phyloP scores from a whole-genome alignment of 2,888 invertebrate genomes.

The Lepidonotus clava region DNA sequence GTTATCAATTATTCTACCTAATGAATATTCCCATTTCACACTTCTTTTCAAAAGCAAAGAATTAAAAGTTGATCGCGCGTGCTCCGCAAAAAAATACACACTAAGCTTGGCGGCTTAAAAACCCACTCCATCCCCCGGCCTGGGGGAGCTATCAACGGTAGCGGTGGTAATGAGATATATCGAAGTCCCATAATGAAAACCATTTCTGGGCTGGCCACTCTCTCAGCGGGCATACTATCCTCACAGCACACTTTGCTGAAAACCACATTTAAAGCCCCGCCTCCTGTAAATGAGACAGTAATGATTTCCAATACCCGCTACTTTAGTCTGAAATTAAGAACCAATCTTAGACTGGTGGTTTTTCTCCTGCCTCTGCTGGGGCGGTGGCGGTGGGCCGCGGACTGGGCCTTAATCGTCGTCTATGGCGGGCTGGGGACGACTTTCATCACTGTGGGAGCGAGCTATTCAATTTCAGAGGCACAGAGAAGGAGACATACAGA shows the following conservation, averaged over 20 bases:
- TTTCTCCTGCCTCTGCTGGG: neutral
- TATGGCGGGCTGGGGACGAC: neutral
- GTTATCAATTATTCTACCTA: neutral
- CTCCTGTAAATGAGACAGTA: slow-evolving; percentile 31
- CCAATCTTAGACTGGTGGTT: neutral
- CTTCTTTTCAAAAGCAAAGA: neutral
- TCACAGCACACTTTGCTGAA: slow-evolving; percentile 19
- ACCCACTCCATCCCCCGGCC: neutral
- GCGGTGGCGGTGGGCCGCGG: neutral
- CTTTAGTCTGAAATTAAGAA: slow-evolving; percentile 46
- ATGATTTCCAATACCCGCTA: slow-evolving; percentile 48
- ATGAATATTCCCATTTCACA: neutral
- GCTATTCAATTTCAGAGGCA: slow-evolving; percentile 12
- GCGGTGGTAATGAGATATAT: slow-evolving; percentile 4
- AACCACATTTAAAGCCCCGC: slow-evolving; percentile 18
- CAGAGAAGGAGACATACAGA: neutral
- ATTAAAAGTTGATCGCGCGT: neutral
- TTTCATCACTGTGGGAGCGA: neutral
- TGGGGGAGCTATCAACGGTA: neutral
- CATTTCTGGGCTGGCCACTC: neutral
- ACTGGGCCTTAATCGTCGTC: too few species aligned
- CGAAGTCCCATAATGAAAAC: slow-evolving; percentile 50
- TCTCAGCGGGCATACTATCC: neutral
- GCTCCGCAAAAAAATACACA: neutral
- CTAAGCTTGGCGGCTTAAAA: neutral